phyloP scores from a whole-genome alignment of 2,888 invertebrate genomes.

The Eupsilia transversa region DNA sequence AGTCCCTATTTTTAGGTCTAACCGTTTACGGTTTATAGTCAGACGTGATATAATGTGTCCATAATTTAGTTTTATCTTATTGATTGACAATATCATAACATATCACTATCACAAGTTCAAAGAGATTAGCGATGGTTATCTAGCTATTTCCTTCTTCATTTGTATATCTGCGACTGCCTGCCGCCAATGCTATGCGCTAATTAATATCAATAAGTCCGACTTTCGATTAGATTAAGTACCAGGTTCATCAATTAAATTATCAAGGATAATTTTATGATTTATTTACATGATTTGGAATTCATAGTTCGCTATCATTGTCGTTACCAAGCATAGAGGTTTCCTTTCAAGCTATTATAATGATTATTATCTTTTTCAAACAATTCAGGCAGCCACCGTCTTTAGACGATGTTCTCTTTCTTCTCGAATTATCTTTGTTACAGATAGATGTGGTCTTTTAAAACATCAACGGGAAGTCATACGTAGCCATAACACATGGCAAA shows the following conservation, averaged over 20 bases:
- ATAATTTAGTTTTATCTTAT: constrained; percentile 25
- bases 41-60: constrained; percentile 5
- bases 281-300: constrained; percentile 10
- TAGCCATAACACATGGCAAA: constrained; percentile 21
- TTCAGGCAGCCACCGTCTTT: not conserved
- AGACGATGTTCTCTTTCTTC: not conserved
- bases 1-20: not conserved
- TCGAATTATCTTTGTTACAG: not conserved
- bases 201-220: constrained; percentile 31
- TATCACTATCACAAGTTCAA: constrained; percentile 24
- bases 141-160: constrained; percentile 47
- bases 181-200: constrained; percentile 13
- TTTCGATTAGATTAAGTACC: constrained; percentile 41
- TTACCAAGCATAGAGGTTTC: not conserved
- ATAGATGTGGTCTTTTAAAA: not conserved
- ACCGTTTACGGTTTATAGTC: not conserved
- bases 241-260: constrained; percentile 27
- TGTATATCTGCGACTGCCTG: constrained; percentile 26
- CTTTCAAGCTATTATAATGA: not conserved
- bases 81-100: constrained; percentile 17
- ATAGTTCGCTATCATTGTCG: constrained; percentile 10
- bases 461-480: constrained; percentile 31
- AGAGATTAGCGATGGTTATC: constrained; percentile 30
- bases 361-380: not conserved
- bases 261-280: not conserved